A percentile compares a stretch with the other conserved stretches of the same genome.
Evolutionary conservation across 2,113 vertebrate species (phyloP).

Genomic region (Callopanchax toddi): DNA sequence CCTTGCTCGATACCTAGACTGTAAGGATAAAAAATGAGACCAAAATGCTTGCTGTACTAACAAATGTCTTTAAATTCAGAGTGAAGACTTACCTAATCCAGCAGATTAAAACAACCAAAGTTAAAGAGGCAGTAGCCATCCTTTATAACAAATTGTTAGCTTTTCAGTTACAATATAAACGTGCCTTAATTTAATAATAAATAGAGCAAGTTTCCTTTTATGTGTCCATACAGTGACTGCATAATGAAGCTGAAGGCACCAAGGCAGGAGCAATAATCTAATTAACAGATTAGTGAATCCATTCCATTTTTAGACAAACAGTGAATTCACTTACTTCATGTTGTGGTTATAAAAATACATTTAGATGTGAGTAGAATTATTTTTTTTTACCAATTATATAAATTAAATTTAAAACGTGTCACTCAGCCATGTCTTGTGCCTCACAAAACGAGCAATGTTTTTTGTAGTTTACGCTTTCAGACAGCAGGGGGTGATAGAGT

Average conservation of each 20-base stretch:
- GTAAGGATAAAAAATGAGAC: constrained; percentile 23
- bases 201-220: not conserved
- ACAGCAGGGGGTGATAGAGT: constrained; percentile 44
- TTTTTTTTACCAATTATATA: not conserved
- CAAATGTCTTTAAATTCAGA: not conserved
- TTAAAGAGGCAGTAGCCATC: constrained; percentile 42
- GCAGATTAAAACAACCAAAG: constrained; percentile 48
- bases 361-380: not conserved
- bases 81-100: constrained; percentile 54
- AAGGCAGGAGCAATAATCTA: constrained; percentile 67
- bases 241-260: constrained; percentile 27
- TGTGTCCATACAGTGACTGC: constrained; percentile 32
- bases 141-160: constrained; percentile 7
- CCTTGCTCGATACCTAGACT: constrained; percentile 77
- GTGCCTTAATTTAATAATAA: not conserved
- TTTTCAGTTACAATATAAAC: not conserved
- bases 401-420: not conserved
- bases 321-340: not conserved
- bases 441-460: not conserved
- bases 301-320: constrained; percentile 65
- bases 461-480: not conserved
- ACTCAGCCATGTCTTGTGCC: no score
- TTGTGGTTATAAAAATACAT: not conserved
- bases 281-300: constrained; percentile 79
- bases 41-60: not conserved